Evolutionary conservation across 2,113 vertebrate genomes (phyloP), one percentile per base, ranked within the genome.

Genomic region (Cisticola juncidis): DNA sequence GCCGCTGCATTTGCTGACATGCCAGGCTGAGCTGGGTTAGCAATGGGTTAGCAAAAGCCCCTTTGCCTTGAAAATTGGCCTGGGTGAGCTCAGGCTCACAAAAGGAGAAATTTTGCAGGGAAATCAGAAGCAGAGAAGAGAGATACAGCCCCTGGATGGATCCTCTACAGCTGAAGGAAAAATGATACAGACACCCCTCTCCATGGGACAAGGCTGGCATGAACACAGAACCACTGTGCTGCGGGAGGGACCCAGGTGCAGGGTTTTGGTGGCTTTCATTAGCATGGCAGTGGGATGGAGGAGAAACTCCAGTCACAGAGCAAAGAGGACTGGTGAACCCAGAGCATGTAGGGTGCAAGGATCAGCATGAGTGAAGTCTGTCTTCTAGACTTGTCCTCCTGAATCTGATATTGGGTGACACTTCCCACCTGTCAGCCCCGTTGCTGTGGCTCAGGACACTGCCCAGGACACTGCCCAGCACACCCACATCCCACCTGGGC

Each of bases 321-420:
- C 0, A 0, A 58, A 58, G 53, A 47, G 31, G 24, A 11, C 0
- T 42, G 48, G 44, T 15, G 45, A 22, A 33, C 9, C 22, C 35
- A 44, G 35, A 56, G 20, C 2, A 0, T 3, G 24, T 0, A 53
- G 53, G 9, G 18, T 42, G 13, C 42, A 50, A 57, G 31, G 35
- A 56, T 8, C 45, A 57, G 6, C 15, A 7, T 2, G 3, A 23
- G 7, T 29, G 45, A 62, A 20, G 9, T 7, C 29, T 15, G 5
- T n/a, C 45, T 64, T 71, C 64, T 7, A 28, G 26, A 44, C 19
- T 31, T 45, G 17, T 57, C 10, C 40, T 77, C 16, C 31, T n/a
- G 25, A 74, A 47, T 33, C 54, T 28, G 57, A 23, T 50, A 1
- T 0, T 35, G 42, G 81, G 23, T 2, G 3, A 26, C 54, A 16